Conservation (phyloP, 2,113 vertebrate genomes). For the Amazona vittata region DNA sequence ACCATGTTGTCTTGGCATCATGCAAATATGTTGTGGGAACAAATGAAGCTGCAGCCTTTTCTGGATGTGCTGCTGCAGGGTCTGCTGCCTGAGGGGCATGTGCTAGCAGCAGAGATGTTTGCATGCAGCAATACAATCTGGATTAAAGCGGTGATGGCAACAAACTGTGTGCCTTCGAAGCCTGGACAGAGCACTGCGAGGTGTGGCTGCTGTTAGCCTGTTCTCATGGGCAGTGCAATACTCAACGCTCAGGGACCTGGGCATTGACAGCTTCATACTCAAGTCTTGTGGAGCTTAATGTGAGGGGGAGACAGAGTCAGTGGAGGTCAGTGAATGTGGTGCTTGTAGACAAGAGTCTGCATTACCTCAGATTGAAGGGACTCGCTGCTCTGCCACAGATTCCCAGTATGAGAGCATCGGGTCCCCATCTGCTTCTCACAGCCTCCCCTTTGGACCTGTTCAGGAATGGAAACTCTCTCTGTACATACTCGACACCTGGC, state of each 20-base stretch:
- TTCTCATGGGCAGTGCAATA: not conserved
- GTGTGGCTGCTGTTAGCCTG: not conserved
- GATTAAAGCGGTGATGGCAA: not conserved
- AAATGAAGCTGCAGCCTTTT: not conserved
- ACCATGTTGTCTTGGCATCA: not conserved
- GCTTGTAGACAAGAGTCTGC: not conserved
- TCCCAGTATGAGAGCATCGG: accelerated
- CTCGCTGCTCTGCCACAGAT: not conserved
- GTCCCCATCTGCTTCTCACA: not conserved
- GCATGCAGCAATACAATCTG: not conserved
- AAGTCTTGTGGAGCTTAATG: not conserved
- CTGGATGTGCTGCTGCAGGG: not conserved
- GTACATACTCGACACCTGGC: not conserved
- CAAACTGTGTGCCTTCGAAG: not conserved
- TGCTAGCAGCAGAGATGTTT: not conserved
- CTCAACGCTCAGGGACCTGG: not conserved
- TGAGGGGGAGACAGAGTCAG: not conserved
- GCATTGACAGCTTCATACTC: not conserved
- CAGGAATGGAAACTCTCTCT: not conserved
- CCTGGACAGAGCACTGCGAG: not conserved
- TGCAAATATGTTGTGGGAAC: not conserved
- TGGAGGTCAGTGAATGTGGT: not conserved
- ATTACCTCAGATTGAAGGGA: not conserved
- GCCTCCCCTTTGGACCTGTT: not conserved
- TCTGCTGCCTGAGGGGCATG: not conserved